Evolutionary conservation across 92 coral and sea anemone species (phyloP), one percentile per base, ranked within the genome.

Genomic region (Heliopora coerulea): DNA sequence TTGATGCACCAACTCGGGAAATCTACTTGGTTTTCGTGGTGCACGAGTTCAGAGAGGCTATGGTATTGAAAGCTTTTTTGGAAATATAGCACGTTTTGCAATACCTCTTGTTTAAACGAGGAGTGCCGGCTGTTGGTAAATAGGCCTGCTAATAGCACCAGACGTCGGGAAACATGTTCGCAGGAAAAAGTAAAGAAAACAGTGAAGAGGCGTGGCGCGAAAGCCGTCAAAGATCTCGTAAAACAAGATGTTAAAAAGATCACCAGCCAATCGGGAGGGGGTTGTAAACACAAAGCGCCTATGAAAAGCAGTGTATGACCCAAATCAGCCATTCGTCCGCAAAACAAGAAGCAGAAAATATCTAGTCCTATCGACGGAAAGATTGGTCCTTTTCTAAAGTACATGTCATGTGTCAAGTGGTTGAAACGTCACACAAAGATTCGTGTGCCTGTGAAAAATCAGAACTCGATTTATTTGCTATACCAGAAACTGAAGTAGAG

Each of bases 301-400:
- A 75, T 49, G 80, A 84, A 84, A 83, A 65, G 84, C 40, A 49
- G 46, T 17, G 65, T 30, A 19, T 39, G 1, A n/a, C 14, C 56
- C 4, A 56, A 59, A 79, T 11, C 59, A 11, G 40, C 29, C 85
- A 86, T 57, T 72, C 73, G 75, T 12, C 14, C 80, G 27, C 61
- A 39, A 69, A 64, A 79, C 37, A 83, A 75, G 80, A 87, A 70
- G 72, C 77, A 31, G 67, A 83, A 73, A 75, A 80, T 86, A 83
- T 37, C 87, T 87, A n/a, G n/a, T n/a, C n/a, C n/a, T n/a, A n/a
- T n/a, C n/a, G n/a, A n/a, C 65, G 68, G 8, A 57, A 46, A 9
- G 44, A 67, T 8, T 42, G 25, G 41, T 41, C 57, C 42, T 40
- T 49, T 34, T 7, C 17, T 67, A 3, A 34, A 34, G 41, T 42